Conservation (phyloP, 2,888 invertebrate genomes). For the Agrypnus murinus region DNA sequence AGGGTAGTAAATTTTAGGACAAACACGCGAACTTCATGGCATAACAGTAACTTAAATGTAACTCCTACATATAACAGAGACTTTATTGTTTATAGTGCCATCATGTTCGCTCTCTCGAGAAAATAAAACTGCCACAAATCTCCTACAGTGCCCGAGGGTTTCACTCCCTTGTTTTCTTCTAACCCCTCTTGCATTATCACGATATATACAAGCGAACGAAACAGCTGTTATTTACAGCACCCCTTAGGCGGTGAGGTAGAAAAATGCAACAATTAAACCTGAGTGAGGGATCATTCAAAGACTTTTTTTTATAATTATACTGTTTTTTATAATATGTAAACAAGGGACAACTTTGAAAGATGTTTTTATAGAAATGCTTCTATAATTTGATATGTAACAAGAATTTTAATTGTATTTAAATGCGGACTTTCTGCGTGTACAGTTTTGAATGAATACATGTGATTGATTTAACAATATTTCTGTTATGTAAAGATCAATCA, state of each 20-base stretch:
- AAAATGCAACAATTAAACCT: conserved; percentile 45
- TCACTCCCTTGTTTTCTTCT: conserved; percentile 48
- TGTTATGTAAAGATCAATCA: too few species aligned
- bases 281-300: too few species aligned
- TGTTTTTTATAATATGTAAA: too few species aligned
- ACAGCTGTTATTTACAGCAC: conserved; percentile 48
- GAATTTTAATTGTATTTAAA: too few species aligned
- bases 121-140: conserved; percentile 66
- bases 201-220: conserved; percentile 57
- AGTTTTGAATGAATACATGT: too few species aligned
- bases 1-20: conserved; percentile 23
- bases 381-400: too few species aligned
- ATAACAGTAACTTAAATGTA: conserved; percentile 60
- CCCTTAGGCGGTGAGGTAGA: conserved; percentile 37
- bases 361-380: too few species aligned
- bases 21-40: conserved; percentile 32
- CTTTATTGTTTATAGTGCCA: conserved; percentile 65
- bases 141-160: conserved; percentile 57
- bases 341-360: too few species aligned
- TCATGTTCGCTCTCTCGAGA: conserved; percentile 61
- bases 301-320: too few species aligned
- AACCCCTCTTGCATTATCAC: conserved; percentile 61
- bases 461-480: too few species aligned
- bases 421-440: too few species aligned
- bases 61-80: conserved; percentile 56